phyloP scores from a whole-genome alignment of 2,797 vertebrate genomes.

The Takifugu ocellatus region DNA sequence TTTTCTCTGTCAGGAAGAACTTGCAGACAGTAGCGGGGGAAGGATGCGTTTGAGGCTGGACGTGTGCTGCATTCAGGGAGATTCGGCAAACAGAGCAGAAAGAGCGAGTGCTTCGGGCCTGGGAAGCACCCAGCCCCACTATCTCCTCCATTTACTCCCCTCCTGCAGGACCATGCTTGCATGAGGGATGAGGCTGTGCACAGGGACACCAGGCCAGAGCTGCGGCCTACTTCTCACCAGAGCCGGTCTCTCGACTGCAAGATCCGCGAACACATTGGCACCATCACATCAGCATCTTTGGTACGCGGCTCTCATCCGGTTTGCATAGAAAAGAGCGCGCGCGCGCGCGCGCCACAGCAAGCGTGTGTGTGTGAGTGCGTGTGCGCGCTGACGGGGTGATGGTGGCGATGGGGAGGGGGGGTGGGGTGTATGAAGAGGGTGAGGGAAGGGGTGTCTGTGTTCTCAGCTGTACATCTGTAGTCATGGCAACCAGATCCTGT shows the following conservation, averaged over 20 bases:
- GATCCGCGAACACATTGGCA: conserved; percentile 92
- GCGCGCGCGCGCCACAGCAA: conserved; percentile 13
- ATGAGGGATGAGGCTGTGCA: conserved; percentile 98
- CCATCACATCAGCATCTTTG: conserved; percentile 97
- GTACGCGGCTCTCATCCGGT: conserved; percentile 73
- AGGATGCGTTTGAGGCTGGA: conserved; percentile 76
- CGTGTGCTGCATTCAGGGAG: conserved; percentile 76
- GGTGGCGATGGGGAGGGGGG: conserved; percentile 25
- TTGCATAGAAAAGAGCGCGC: conserved; percentile 26
- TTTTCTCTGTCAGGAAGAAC: conserved; percentile 68
- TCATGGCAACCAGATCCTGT: conserved; percentile 89
- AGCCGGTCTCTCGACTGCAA: conserved; percentile 93
- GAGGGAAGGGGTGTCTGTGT: conserved; percentile 55
- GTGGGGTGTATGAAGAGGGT: conserved; percentile 17
- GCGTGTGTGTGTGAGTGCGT: conserved; percentile 29
- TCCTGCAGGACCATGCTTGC: conserved; percentile 79
- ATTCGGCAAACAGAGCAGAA: conserved; percentile 67
- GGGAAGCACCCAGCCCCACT: conserved; percentile 74
- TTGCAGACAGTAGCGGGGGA: conserved; percentile 66
- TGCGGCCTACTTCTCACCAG: conserved; percentile 96
- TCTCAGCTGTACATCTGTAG: conserved; percentile 83
- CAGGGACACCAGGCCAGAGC: conserved; percentile 96
- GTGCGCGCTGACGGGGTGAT: conserved; percentile 32
- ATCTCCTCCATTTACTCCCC: conserved; percentile 75
- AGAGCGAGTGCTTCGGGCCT: conserved; percentile 67